Conservation (phyloP, 2,797 vertebrate species). For the Bucorvus abyssinicus region DNA sequence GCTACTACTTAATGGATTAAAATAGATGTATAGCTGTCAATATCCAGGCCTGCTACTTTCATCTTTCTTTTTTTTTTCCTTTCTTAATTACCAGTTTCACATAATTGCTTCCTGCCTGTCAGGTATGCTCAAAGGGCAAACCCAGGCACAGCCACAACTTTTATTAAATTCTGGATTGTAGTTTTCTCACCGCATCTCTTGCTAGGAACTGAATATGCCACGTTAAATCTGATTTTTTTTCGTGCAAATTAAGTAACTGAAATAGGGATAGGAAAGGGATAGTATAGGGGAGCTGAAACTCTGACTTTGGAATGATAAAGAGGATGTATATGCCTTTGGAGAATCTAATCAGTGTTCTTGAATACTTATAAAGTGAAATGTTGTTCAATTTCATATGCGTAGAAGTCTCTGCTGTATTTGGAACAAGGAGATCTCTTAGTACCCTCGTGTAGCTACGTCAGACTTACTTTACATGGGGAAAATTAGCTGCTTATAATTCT, state of each 20-base stretch:
- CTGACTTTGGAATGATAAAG: background rate
- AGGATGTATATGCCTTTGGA: background rate
- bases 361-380: background rate
- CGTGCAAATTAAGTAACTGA: background rate
- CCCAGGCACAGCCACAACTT: background rate
- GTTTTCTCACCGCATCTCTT: background rate
- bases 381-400: background rate
- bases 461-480: background rate
- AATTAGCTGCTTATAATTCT: background rate
- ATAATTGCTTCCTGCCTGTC: constrained; percentile 13
- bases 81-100: background rate
- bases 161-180: background rate
- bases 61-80: background rate
- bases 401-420: background rate
- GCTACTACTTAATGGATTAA: background rate
- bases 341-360: background rate
- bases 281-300: background rate
- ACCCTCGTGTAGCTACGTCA: background rate
- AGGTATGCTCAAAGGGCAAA: background rate
- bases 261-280: background rate
- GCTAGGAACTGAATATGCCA: background rate
- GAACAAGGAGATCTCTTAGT: background rate
- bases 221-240: constrained; percentile 3
- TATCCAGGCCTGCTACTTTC: background rate
- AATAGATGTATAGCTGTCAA: background rate